Evolutionary conservation across 2,113 vertebrate species (phyloP).

Genomic region (Phylloscopus trochiloides): DNA sequence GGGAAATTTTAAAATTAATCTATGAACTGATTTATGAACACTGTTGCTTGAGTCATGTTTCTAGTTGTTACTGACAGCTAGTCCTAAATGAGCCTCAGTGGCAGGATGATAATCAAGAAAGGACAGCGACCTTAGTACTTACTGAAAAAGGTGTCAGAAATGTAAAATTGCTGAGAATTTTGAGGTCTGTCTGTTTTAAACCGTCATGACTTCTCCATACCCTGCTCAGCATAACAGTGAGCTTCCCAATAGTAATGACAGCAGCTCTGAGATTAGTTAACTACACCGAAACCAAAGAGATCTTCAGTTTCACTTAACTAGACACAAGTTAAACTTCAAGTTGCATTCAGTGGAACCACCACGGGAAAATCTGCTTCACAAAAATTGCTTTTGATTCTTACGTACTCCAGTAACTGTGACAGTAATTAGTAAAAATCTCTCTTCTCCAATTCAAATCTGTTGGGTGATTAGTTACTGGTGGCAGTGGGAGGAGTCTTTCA

Average conservation of each 20-base stretch:
- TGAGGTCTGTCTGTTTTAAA: not conserved
- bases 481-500: not conserved
- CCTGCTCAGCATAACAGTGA: not conserved
- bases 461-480: not conserved
- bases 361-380: not conserved
- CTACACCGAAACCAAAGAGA: not conserved
- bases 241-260: not conserved
- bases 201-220: not conserved
- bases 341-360: not conserved
- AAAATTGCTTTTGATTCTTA: not conserved
- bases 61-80: not conserved
- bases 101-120: not conserved
- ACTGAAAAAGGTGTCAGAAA: not conserved
- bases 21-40: not conserved
- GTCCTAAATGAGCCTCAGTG: not conserved
- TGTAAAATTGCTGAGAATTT: not conserved
- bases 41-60: not conserved
- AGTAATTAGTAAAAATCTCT: not conserved
- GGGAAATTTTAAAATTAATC: not conserved
- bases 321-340: not conserved
- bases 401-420: not conserved
- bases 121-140: not conserved
- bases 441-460: not conserved
- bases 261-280: not conserved
- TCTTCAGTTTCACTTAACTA: not conserved